Conservation (phyloP, 2,113 vertebrate species). For the Stigmatopora nigra region DNA sequence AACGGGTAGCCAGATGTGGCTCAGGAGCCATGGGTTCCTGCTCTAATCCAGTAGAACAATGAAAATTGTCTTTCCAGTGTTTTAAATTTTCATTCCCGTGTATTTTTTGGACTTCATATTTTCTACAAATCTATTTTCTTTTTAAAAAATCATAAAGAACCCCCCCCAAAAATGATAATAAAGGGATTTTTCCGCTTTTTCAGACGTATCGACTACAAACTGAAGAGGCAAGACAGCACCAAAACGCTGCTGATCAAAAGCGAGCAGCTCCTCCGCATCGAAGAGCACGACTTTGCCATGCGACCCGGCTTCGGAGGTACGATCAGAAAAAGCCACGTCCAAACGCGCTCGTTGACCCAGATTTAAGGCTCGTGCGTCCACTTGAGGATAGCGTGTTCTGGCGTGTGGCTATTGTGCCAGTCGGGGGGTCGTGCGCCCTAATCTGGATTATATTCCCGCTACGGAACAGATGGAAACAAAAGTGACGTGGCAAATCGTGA, state of each 20-base stretch:
- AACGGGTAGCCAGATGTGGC: too few species aligned
- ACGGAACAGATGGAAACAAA: slow-evolving; percentile 57
- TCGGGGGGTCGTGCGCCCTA: slow-evolving; percentile 38
- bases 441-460: slow-evolving; percentile 68
- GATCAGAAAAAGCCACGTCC: slow-evolving; percentile 6
- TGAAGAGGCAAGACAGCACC: slow-evolving; percentile 80
- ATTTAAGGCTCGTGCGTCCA: slow-evolving; percentile 36
- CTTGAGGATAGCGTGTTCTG: slow-evolving; percentile 30
- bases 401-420: slow-evolving; percentile 17
- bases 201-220: slow-evolving; percentile 78
- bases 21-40: too few species aligned
- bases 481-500: slow-evolving; percentile 16
- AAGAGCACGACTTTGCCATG: slow-evolving; percentile 87
- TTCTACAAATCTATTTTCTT: too few species aligned
- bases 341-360: slow-evolving; percentile 47
- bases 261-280: slow-evolving; percentile 80
- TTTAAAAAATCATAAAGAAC: too few species aligned
- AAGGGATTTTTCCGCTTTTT: background rate
- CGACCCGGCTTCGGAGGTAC: slow-evolving; percentile 88
- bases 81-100: too few species aligned
- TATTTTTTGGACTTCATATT: too few species aligned
- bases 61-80: too few species aligned
- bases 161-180: too few species aligned
- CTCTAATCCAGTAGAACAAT: too few species aligned
- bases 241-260: slow-evolving; percentile 78